Base-by-base conservation (phyloP, 1,140 invertebrate genomes). In the Thaumetopoea pityocampa region DNA sequence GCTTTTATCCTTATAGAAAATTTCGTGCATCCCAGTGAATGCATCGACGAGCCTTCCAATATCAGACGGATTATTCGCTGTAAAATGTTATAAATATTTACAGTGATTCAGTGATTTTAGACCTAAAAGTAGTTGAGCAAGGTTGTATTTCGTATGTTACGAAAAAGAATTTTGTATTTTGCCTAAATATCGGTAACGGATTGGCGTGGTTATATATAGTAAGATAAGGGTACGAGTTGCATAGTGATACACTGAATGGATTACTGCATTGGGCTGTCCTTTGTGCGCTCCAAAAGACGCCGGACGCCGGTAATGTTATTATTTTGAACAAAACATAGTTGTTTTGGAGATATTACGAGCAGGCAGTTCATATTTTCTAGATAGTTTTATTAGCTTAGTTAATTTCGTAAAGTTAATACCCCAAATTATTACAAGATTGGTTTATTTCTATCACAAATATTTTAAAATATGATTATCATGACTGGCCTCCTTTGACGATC, bases 1-100 rank as follows among this genome's bases (percentile, higher is more conserved):
- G 78, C 80, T 82, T 80, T 80, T 82, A 81, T 81, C 70, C 77
- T 80, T 84, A 82, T 84, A 82, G 80, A 84, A 80, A 82, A 84
- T 82, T 81, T 82, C 66, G 78, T 80, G 78, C 76, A 82, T 73
- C 68, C 66, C 68, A 71, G 63, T 78, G 77, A 80, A 81, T 82
- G 77, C 77, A 74, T 65, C 71, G 66, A 58, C 62, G 66, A 58
- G 73, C 69, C 76, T 78, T 81, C 73, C 80, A 84, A 84, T 84
- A 84, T 84, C 73, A 71, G 63, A 51, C 46, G 77, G 77, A 82
- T 80, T 80, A 84, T 78, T 67, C 68, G 53, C 51, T 62, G 65
- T 66, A 69, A 72, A 84, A 84, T 56, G 77, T 52, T 70, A 61
- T 81, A 80, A 77, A 73, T 60, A 64, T 68, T 49, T 26, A 29